Evolutionary conservation across 2,797 vertebrate genomes (phyloP), one percentile per base, ranked within the genome.

Genomic region (Halcyon smyrnensis): DNA sequence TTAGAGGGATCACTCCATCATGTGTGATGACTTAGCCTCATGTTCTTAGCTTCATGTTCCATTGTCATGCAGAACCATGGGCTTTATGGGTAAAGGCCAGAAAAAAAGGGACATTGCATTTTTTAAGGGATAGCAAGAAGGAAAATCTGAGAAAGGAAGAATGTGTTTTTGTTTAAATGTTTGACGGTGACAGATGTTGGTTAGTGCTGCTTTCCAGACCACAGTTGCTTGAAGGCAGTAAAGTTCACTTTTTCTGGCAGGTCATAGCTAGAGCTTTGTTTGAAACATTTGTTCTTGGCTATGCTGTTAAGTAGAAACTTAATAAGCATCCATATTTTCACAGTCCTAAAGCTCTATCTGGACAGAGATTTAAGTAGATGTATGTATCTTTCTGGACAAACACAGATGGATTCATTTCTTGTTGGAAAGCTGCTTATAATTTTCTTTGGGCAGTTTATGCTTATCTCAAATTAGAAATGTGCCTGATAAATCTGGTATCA

Each of bases 241-340:
- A 95, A 96, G 70, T 90, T 80, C 82, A 95, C 70, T 75, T 95
- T 91, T 93, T 94, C 71, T 97, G 70, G 91, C 92, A 84, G 59
- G 79, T 78, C 64, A 77, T 65, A 89, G 93, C 48, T 90, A 59
- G 60, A 53, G 36, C 62, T 90, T 94, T 94, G 60, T 83, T 74
- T 95, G 70, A 95, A 93, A 81, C 69, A 46, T 67, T 91, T 86
- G 34, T 92, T 80, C 63, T 94, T 93, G 60, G 50, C 48, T 91
- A 81, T 87, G 32, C 68, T 56, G 78, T 91, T 71, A 71, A 91
- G 10, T 54, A 86, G 46, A 94, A 97, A 95, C 70, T 59, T 96
- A 95, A 88, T 87, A 92, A 90, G 37, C 37, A 81, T 88, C 77
- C 53, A 20, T 82, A 46, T 95, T 96, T 95, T 93, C 81, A 77